These are phyloP conservation scores for Zosterops pallidus DNA, from an alignment of 2,113 vertebrate species.

Conservation along the genomic window DNA sequence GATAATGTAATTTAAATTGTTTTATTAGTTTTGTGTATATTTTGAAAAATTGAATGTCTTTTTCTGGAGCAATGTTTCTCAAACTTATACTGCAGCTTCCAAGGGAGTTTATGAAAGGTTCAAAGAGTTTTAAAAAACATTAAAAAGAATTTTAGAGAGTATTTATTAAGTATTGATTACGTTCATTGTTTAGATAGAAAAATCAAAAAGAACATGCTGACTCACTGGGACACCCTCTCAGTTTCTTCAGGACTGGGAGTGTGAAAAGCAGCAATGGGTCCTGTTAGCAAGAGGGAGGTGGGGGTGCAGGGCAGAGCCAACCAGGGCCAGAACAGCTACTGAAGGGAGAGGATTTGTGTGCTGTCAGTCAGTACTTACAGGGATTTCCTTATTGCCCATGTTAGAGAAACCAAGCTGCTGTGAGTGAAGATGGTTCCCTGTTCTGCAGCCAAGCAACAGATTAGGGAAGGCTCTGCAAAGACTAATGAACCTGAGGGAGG, in stretches of 20 bases:
- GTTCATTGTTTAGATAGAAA: background rate
- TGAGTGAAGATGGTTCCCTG: rapidly evolving
- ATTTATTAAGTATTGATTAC: background rate
- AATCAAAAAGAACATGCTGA: background rate
- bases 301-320: background rate
- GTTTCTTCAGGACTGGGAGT: background rate
- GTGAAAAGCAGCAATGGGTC: background rate
- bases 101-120: background rate
- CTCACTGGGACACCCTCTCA: background rate
- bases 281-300: background rate
- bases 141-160: background rate
- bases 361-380: background rate
- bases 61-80: constrained; percentile 48
- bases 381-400: background rate
- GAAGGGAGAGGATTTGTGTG: background rate
- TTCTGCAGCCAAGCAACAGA: background rate
- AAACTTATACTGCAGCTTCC: background rate
- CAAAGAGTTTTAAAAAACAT: background rate
- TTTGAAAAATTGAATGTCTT: background rate
- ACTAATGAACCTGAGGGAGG: background rate
- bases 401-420: background rate
- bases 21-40: background rate
- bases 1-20: background rate
- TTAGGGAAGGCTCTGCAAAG: background rate
- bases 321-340: background rate